These are phyloP conservation scores for Pelobates fuscus DNA, from an alignment of 2,113 vertebrate genomes.

Conservation along the genomic window DNA sequence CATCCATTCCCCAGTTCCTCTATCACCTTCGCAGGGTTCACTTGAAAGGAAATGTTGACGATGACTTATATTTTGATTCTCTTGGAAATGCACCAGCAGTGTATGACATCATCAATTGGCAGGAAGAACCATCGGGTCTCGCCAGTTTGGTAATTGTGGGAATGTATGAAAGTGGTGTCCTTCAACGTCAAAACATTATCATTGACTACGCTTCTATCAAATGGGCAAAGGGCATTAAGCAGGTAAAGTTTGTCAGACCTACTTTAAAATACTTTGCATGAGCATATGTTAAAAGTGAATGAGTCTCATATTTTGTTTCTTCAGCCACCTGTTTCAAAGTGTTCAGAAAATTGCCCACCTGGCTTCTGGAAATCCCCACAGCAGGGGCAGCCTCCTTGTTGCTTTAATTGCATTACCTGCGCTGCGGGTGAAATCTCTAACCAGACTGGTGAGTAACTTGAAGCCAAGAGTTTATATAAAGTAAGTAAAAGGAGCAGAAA, in stretches of 20 bases:
- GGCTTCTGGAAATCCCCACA: conserved; percentile 64
- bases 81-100: conserved; percentile 36
- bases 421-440: conserved; percentile 73
- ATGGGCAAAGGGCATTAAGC: conserved; percentile 11
- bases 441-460: conserved; percentile 58
- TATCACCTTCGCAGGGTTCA: conserved; percentile 62
- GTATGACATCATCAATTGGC: conserved; percentile 49
- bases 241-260: too few species aligned
- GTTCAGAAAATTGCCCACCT: conserved; percentile 67
- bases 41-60: conserved; percentile 64
- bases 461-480: too few species aligned
- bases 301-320: background rate
- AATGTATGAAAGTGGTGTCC: conserved; percentile 8
- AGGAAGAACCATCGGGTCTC: background rate
- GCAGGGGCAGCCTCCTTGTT: conserved; percentile 68
- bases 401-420: conserved; percentile 76
- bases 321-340: conserved; percentile 67
- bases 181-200: conserved; percentile 8
- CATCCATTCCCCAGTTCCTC: conserved; percentile 59
- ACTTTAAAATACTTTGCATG: too few species aligned
- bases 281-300: too few species aligned
- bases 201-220: conserved; percentile 33
- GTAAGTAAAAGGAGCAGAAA: too few species aligned
- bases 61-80: conserved; percentile 46
- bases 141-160: conserved; percentile 22